Conservation (phyloP, 2,888 invertebrate genomes). For the Masnerella sp. region DNA sequence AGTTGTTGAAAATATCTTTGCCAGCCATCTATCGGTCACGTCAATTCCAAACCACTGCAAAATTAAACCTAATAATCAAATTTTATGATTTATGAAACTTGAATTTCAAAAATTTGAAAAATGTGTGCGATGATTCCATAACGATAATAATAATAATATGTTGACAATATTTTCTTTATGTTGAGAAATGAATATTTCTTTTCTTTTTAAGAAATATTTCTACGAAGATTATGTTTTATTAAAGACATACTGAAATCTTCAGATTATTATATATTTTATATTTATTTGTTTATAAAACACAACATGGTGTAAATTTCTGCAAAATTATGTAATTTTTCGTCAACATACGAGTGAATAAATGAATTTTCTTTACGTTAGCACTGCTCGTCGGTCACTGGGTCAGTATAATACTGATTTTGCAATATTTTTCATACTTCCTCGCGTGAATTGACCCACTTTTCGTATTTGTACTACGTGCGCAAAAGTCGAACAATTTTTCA, state of each 20-base stretch:
- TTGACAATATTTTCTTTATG: too few species aligned
- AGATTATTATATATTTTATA: too few species aligned
- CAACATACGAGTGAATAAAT: conserved; percentile 8
- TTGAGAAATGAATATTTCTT: too few species aligned
- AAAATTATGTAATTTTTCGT: conserved; percentile 1
- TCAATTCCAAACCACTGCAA: too few species aligned
- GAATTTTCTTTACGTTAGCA: conserved; percentile 26
- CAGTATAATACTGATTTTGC: conserved; percentile 27
- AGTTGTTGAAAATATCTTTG: not conserved
- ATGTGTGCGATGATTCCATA: too few species aligned
- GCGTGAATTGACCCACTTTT: conserved; percentile 19
- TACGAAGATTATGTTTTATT: not conserved
- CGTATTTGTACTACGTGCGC: conserved; percentile 1
- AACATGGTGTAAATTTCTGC: not conserved
- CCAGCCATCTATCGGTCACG: too few species aligned
- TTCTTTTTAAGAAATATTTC: too few species aligned
- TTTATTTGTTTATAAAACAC: conserved; percentile 1
- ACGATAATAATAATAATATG: too few species aligned
- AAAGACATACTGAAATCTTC: not conserved
- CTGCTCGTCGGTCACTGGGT: conserved; percentile 17
- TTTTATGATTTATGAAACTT: too few species aligned
- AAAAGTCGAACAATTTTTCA: too few species aligned
- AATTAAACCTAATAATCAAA: too few species aligned
- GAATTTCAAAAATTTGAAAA: too few species aligned
- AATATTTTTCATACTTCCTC: conserved; percentile 30